Evolutionary conservation across 2,797 vertebrate genomes (phyloP), one percentile per base, ranked within the genome.

Genomic region (Tinamus major): DNA sequence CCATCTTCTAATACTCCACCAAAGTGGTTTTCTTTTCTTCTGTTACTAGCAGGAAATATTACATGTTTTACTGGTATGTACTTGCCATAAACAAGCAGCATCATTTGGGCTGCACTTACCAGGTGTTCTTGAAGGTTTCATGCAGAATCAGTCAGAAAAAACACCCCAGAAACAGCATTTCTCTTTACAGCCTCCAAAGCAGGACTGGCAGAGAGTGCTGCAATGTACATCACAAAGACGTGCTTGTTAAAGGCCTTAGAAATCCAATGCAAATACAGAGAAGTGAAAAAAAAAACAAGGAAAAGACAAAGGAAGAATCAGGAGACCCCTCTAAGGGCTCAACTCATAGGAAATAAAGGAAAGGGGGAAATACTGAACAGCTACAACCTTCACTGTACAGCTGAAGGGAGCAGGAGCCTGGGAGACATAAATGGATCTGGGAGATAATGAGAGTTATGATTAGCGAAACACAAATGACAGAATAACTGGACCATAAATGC

Each of bases 401-500:
- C 82, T 76, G 77, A 91, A 93, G 35, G 68, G 49, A 89, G 27
- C 41, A n/a, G 51, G 7, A 92, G 37, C 37, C 37, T 85, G 27
- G 35, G 20, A 24, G 59, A n/a, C 27, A 51, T 31, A 41, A 77
- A 77, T 77, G 46, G 44, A 51, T 63, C 58, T 39, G 37, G 35
- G 23, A 71, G 65, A 82, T 68, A 94, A 35, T 12, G 71, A 72
- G 77, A 81, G 13, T 92, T 79, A 79, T 72, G 90, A 87, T 85
- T 75, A 87, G 29, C 69, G 76, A 63, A 90, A 94, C 14, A 83
- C 69, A 63, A 72, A 78, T 67, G 75, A 79, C 3, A 5, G 64
- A 92, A 68, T 61, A 93, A 86, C 55, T 41, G 70, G 91, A 86
- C 77, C 85, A 92, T 96, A 92, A 86, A 91, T 84, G 35, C 5